phyloP scores from a whole-genome alignment of 1,140 invertebrate genomes.

The Nasonia vitripennis region DNA sequence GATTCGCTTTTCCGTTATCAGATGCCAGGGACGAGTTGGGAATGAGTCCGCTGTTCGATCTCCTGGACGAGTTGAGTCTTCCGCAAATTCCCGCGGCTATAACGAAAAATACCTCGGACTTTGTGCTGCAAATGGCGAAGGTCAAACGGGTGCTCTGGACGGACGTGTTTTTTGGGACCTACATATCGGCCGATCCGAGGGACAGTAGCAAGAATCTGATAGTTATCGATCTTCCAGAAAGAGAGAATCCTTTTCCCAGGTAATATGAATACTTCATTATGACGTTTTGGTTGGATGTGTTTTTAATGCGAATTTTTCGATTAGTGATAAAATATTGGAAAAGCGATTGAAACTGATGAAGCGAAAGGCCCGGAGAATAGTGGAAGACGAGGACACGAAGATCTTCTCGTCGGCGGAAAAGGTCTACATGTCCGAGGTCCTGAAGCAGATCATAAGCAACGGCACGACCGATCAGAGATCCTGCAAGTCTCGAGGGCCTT shows the following conservation, averaged over 20 bases:
- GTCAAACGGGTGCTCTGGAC: slow-evolving; percentile 79
- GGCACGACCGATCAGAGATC: slow-evolving; percentile 59
- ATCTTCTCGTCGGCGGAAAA: slow-evolving; percentile 59
- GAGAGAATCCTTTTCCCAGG: slow-evolving; percentile 80
- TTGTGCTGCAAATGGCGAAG: slow-evolving; percentile 78
- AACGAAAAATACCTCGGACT: slow-evolving; percentile 75
- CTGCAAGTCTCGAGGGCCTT: slow-evolving; percentile 64
- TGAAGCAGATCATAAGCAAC: slow-evolving; percentile 73
- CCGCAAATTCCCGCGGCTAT: slow-evolving; percentile 77
- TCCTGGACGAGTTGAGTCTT: slow-evolving; percentile 77
- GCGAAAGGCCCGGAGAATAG: slow-evolving; percentile 40
- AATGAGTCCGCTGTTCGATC: slow-evolving; percentile 77
- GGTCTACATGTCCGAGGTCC: slow-evolving; percentile 71
- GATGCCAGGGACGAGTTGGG: slow-evolving; percentile 78
- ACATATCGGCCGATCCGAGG: slow-evolving; percentile 80
- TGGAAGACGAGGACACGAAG: slow-evolving; percentile 40
- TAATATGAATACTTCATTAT: slow-evolving; percentile 61
- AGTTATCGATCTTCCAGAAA: slow-evolving; percentile 79
- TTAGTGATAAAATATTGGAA: slow-evolving; percentile 66
- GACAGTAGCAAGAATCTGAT: slow-evolving; percentile 80
- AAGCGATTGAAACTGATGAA: slow-evolving; percentile 57
- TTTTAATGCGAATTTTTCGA: neutral
- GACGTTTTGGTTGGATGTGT: too few relatives aligned
- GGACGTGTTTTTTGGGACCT: slow-evolving; percentile 82
- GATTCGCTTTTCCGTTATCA: slow-evolving; percentile 60